Evolutionary conservation across 2,797 vertebrate species (phyloP).

Genomic region (Anomalospiza imberbis): DNA sequence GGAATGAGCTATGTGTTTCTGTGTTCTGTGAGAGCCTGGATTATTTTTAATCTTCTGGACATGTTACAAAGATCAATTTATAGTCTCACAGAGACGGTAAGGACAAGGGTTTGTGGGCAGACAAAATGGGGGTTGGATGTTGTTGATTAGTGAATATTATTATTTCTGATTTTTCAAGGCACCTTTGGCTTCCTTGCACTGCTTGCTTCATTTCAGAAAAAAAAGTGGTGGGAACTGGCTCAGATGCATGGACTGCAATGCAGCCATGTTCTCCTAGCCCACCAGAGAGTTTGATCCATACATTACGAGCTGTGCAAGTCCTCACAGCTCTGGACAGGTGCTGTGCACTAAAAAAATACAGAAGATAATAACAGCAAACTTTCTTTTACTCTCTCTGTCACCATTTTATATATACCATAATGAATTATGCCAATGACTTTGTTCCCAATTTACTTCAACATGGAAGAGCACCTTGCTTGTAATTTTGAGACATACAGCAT

Average conservation of each 20-base stretch:
- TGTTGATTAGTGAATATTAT: neutral
- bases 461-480: neutral
- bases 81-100: neutral
- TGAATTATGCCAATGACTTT: neutral
- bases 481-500: neutral
- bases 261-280: neutral
- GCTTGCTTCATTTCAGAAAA: neutral
- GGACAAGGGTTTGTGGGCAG: neutral
- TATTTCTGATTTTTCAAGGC: neutral
- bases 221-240: neutral
- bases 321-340: neutral
- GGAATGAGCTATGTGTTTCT: neutral
- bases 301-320: neutral
- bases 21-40: neutral
- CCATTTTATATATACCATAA: neutral
- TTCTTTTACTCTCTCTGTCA: neutral
- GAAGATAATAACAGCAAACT: neutral
- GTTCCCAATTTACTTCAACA: neutral
- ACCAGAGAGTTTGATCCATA: neutral
- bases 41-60: conserved; percentile 38
- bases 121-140: neutral
- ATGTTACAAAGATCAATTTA: conserved; percentile 19
- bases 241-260: neutral
- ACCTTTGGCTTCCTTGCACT: neutral
- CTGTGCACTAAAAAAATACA: neutral